A percentile compares a stretch with the other conserved stretches of the same genome.
Conservation (phyloP, 2,113 vertebrate species). For the Nasalis larvatus region DNA sequence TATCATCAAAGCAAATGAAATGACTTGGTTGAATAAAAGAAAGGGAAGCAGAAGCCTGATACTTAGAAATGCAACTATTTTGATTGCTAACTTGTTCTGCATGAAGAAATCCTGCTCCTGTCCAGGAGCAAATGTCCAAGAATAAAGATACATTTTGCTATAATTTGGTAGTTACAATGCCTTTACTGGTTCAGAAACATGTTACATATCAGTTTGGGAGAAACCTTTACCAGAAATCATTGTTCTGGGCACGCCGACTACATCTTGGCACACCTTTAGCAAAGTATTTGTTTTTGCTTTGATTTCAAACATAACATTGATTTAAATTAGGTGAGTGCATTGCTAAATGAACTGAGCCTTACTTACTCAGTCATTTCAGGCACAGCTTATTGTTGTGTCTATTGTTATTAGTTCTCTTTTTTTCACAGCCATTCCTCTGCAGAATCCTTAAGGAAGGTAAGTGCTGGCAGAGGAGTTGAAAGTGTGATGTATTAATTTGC, state of each 20-base stretch:
- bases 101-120: background rate
- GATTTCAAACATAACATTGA: background rate
- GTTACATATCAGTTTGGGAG: background rate
- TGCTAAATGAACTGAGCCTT: background rate
- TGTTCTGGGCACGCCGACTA: background rate
- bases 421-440: background rate
- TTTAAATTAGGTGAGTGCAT: background rate
- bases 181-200: conserved; percentile 32
- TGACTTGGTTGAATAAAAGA: background rate
- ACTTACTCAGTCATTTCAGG: background rate
- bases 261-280: background rate
- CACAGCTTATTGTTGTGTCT: background rate
- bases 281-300: background rate
- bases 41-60: background rate
- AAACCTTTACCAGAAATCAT: background rate
- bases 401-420: background rate
- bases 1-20: background rate
- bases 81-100: background rate
- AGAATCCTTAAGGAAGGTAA: background rate
- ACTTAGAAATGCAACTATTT: background rate
- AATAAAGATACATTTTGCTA: background rate
- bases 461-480: background rate
- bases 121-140: background rate
- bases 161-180: background rate
- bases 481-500: background rate